A percentile compares a stretch with the other conserved stretches of the same genome.
Evolutionary conservation across 2,888 invertebrate species (phyloP).

Genomic region (Latrodectus hesperus): DNA sequence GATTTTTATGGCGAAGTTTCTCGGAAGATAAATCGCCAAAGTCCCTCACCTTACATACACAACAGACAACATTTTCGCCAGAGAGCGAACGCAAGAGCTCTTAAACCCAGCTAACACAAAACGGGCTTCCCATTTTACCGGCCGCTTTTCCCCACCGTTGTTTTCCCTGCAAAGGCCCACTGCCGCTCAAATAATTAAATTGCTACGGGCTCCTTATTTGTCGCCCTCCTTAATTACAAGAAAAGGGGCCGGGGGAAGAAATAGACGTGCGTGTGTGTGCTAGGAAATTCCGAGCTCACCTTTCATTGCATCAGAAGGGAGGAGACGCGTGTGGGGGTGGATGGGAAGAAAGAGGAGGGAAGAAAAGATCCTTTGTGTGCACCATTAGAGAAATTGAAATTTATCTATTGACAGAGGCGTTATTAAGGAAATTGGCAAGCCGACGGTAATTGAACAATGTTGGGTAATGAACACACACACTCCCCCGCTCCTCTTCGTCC

Average conservation of each 20-base stretch:
- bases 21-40: constrained; percentile 43
- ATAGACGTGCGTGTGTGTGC: neutral
- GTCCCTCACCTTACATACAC: neutral
- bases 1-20: neutral
- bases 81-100: constrained; percentile 12
- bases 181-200: constrained; percentile 69
- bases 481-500: constrained; percentile 6
- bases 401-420: constrained; percentile 70
- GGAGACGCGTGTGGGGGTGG: neutral
- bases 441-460: constrained; percentile 70
- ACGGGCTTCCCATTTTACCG: constrained; percentile 51
- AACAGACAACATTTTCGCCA: neutral
- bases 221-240: constrained; percentile 69
- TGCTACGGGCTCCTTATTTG: constrained; percentile 68
- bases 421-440: constrained; percentile 70
- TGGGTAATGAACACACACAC: constrained; percentile 66
- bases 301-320: constrained; percentile 48
- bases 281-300: constrained; percentile 59
- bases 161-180: constrained; percentile 55
- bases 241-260: constrained; percentile 38
- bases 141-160: constrained; percentile 46
- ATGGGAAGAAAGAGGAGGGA: neutral
- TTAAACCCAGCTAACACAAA: constrained; percentile 53
- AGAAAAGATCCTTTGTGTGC: constrained; percentile 50
- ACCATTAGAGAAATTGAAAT: constrained; percentile 70